Percentiles rank a stretch among this genome's conserved stretches.
These are phyloP conservation scores for Morelia viridis DNA, from an alignment of 2,797 vertebrate genomes.

Conservation along the genomic window DNA sequence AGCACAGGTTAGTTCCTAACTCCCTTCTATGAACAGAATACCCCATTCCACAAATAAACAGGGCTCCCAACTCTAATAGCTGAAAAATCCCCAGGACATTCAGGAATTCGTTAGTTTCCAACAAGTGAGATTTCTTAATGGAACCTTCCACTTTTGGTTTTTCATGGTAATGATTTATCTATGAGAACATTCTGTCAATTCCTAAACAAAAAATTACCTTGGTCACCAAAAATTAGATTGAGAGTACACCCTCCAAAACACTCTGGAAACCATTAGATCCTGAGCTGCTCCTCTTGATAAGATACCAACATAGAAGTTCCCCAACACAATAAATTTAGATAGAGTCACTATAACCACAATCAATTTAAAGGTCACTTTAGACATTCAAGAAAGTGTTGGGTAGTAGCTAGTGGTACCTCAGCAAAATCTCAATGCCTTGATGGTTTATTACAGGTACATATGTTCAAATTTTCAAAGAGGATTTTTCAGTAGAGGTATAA, in stretches of 20 bases:
- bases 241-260: neutral
- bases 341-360: neutral
- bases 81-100: neutral
- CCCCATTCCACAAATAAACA: neutral
- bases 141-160: neutral
- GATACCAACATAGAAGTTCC: neutral
- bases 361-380: neutral
- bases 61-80: neutral
- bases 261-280: neutral
- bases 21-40: neutral
- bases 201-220: neutral
- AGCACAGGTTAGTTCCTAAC: neutral
- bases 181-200: neutral
- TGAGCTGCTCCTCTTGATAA: neutral
- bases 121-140: neutral
- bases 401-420: neutral
- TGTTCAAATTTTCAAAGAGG: neutral
- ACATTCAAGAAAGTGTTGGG: neutral
- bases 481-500: neutral
- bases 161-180: neutral
- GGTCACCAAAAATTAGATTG: neutral
- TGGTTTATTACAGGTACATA: neutral
- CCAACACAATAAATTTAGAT: neutral
- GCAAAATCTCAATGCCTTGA: neutral
- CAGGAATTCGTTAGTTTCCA: neutral